These are phyloP conservation scores for Leucania comma DNA, from an alignment of 2,888 invertebrate genomes.

Conservation along the genomic window DNA sequence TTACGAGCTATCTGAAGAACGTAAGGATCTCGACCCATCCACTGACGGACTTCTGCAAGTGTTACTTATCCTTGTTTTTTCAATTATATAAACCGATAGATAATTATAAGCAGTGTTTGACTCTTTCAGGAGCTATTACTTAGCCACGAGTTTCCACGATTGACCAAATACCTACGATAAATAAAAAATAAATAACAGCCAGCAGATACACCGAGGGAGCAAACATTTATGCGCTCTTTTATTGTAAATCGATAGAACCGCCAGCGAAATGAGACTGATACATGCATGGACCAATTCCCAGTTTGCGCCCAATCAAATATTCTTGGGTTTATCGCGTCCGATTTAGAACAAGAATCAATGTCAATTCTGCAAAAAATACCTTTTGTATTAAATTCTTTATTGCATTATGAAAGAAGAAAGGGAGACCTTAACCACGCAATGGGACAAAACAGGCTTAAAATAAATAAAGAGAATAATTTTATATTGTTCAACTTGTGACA, in stretches of 20 bases:
- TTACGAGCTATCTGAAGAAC: too few relatives aligned
- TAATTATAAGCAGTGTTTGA: too few relatives aligned
- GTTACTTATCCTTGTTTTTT: too few relatives aligned
- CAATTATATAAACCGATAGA: too few relatives aligned
- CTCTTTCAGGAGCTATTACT: too few relatives aligned
- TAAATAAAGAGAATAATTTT: background rate
- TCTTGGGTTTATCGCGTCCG: background rate
- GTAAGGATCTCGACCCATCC: too few relatives aligned
- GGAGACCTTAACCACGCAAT: background rate
- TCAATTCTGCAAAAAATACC: background rate
- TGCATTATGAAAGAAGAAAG: conserved; percentile 1
- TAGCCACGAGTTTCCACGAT: too few relatives aligned
- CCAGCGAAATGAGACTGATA: background rate
- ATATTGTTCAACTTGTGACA: conserved; percentile 31
- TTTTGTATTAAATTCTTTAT: conserved; percentile 8
- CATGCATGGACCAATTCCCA: conserved; percentile 4
- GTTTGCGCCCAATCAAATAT: conserved; percentile 24
- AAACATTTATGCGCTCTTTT: conserved; percentile 8
- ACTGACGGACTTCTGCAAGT: too few relatives aligned
- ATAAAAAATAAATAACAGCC: background rate
- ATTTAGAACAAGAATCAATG: background rate
- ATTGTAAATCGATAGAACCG: conserved; percentile 10
- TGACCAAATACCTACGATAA: background rate
- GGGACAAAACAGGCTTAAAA: background rate
- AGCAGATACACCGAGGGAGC: background rate